phyloP scores from a whole-genome alignment of 2,888 invertebrate genomes.

The Amiota minor region DNA sequence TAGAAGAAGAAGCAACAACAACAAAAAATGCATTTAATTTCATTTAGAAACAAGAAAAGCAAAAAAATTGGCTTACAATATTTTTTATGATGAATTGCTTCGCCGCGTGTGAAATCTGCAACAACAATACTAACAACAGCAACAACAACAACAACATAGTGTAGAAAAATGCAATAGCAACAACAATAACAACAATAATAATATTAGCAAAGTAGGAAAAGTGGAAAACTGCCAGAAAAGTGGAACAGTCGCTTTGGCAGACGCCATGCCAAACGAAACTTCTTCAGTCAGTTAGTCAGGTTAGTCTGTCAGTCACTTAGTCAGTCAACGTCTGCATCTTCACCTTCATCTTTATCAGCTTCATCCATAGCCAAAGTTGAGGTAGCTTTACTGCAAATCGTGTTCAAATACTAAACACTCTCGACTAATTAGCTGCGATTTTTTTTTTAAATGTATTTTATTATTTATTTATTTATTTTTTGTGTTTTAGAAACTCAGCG shows the following conservation, averaged over 20 bases:
- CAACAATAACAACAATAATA: constrained; percentile 35
- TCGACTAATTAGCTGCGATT: constrained; percentile 65
- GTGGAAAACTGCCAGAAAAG: constrained; percentile 67
- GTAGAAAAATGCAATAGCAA: not conserved
- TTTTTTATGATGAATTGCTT: constrained; percentile 67
- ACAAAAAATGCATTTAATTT: constrained; percentile 49
- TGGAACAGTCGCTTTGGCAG: constrained; percentile 59
- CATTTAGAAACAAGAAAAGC: constrained; percentile 52
- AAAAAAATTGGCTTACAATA: constrained; percentile 58
- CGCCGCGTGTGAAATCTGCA: constrained; percentile 64
- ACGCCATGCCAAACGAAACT: not conserved
- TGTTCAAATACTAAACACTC: constrained; percentile 51
- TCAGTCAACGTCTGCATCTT: constrained; percentile 49
- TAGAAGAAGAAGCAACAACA: not conserved
- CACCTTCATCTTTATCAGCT: constrained; percentile 35
- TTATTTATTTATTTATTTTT: no score
- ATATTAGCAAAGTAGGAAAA: constrained; percentile 55
- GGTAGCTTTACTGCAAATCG: constrained; percentile 39
- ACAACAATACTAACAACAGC: constrained; percentile 17
- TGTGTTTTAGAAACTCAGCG: constrained; percentile 59
- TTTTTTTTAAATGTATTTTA: not conserved
- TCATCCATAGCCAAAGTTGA: constrained; percentile 32
- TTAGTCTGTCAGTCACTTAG: not conserved
- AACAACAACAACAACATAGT: constrained; percentile 4
- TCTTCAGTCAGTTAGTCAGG: not conserved